phyloP scores from a whole-genome alignment of 2,888 invertebrate species.

The Drosophila subquinaria region DNA sequence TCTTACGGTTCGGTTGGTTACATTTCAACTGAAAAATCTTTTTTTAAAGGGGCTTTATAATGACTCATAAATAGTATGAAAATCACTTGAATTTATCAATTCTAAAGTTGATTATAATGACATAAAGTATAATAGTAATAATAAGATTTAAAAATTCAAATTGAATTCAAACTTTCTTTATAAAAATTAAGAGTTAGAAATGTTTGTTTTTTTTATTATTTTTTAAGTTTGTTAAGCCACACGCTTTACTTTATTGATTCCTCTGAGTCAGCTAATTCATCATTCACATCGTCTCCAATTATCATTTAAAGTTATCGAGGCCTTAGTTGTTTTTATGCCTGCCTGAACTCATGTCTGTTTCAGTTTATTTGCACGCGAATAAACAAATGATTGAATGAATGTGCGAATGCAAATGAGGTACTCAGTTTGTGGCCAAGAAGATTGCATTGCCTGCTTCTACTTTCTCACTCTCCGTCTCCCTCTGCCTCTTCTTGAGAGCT shows the following conservation, averaged over 20 bases:
- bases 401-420: constrained; percentile 66
- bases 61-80: background rate
- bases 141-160: background rate
- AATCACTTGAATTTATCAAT: background rate
- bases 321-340: constrained; percentile 16
- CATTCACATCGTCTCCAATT: constrained; percentile 34
- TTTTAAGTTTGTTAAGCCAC: background rate
- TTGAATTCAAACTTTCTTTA: background rate
- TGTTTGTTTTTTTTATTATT: background rate
- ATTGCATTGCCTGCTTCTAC: constrained; percentile 14
- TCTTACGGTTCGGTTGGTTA: constrained; percentile 27
- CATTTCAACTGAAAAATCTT: background rate
- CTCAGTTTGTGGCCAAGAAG: constrained; percentile 48
- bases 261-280: constrained; percentile 8
- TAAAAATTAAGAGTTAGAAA: background rate
- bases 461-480: background rate
- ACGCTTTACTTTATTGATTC: no score
- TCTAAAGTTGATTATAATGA: background rate
- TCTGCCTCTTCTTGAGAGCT: background rate
- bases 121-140: background rate
- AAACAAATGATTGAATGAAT: constrained; percentile 65
- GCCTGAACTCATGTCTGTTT: constrained; percentile 13
- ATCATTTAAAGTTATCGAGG: constrained; percentile 3
- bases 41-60: background rate
- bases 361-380: constrained; percentile 52